These are phyloP conservation scores for Caiman crocodilus DNA, from an alignment of 2,797 vertebrate species.

Conservation along the genomic window DNA sequence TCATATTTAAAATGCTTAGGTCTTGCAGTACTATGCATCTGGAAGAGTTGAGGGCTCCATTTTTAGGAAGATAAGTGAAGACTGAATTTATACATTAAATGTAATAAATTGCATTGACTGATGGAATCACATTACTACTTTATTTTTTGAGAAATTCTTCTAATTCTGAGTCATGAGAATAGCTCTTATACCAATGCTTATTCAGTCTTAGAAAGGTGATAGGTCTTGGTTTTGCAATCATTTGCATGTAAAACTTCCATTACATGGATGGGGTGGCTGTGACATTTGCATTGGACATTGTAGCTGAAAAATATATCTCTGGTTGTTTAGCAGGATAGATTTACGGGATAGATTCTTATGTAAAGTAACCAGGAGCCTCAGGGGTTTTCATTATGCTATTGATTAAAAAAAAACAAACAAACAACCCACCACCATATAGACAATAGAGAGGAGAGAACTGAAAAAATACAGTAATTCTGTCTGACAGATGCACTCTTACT, in stretches of 20 bases:
- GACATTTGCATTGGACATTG: constrained; percentile 25
- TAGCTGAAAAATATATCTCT: constrained; percentile 31
- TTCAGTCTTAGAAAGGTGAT: constrained; percentile 23
- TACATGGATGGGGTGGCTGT: constrained; percentile 15
- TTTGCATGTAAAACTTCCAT: constrained; percentile 12
- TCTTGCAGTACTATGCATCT: background rate
- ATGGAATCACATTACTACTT: constrained; percentile 6
- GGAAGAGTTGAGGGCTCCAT: background rate
- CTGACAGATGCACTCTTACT: background rate
- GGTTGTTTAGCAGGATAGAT: constrained; percentile 37
- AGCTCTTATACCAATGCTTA: background rate
- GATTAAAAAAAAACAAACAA: constrained; percentile 46
- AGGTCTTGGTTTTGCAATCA: background rate
- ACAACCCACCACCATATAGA: background rate
- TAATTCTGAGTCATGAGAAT: constrained; percentile 27
- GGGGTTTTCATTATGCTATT: constrained; percentile 42
- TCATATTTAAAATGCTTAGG: background rate
- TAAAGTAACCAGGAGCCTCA: constrained; percentile 14
- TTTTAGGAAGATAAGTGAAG: background rate
- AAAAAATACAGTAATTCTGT: background rate
- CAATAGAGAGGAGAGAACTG: constrained; percentile 30
- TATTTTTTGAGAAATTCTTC: background rate
- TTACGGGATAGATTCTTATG: constrained; percentile 45
- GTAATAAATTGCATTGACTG: background rate
- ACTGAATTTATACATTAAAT: background rate